A percentile compares a stretch with the other conserved stretches of the same genome.
Conservation (phyloP, 2,888 invertebrate genomes). For the Ernsta delagoae region DNA sequence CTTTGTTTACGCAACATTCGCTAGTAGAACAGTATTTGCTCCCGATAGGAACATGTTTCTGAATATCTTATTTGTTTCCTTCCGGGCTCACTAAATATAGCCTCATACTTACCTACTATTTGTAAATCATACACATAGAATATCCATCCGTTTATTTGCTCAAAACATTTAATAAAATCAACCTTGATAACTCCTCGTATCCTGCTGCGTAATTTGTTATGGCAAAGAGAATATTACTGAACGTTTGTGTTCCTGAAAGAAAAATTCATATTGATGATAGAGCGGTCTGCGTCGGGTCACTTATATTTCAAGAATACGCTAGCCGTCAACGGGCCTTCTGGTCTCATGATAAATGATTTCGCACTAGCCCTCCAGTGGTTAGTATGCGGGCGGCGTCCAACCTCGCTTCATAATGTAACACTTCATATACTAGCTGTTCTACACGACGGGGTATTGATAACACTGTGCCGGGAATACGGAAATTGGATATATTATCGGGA, state of each 20-base stretch:
- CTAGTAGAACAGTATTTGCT: not conserved
- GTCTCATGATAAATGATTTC: constrained; percentile 18
- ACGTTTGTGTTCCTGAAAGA: not conserved
- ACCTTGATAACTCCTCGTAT: not conserved
- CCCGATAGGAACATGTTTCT: not conserved
- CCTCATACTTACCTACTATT: not conserved
- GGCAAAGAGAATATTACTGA: not conserved
- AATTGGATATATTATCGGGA: constrained; percentile 4
- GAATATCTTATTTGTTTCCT: constrained; percentile 1
- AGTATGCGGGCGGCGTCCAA: constrained; percentile 19
- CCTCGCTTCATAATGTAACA: constrained; percentile 24
- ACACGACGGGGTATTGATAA: constrained; percentile 24
- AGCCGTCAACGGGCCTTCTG: not conserved
- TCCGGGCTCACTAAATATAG: not conserved
- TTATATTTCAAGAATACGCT: constrained; percentile 4
- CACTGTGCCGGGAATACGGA: constrained; percentile 10
- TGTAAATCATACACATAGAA: not conserved
- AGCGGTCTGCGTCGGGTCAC: not conserved
- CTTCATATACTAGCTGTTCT: constrained; percentile 22
- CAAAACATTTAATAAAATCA: no score
- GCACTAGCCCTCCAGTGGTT: not conserved
- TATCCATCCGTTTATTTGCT: no score
- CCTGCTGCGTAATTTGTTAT: not conserved
- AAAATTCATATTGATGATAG: not conserved
- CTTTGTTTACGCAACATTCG: not conserved